Percentiles rank a stretch among this genome's conserved stretches.
phyloP scores from a whole-genome alignment of 2,113 vertebrate genomes.

The Riparia riparia region DNA sequence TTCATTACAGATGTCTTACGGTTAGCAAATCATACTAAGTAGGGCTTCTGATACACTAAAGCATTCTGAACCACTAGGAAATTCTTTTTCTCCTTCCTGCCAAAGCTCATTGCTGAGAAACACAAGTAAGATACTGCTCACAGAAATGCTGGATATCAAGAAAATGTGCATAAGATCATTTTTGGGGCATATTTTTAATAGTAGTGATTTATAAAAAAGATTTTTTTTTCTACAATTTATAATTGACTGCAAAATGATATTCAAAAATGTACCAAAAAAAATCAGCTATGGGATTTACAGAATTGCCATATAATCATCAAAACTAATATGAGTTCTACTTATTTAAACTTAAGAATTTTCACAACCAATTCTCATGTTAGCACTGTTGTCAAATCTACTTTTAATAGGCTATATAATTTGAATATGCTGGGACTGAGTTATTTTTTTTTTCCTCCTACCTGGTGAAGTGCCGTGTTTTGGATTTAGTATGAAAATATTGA shows the following conservation, averaged over 20 bases:
- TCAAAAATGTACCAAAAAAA: neutral
- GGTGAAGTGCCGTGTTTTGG: neutral
- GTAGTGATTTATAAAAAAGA: neutral
- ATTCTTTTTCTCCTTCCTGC: neutral
- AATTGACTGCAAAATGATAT: neutral
- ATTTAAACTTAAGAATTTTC: neutral
- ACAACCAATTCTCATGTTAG: neutral
- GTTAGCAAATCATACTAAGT: neutral
- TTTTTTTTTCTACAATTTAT: neutral
- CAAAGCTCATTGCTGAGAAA: neutral
- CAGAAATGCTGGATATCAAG: neutral
- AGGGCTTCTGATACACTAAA: neutral
- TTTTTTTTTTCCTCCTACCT: too few species aligned
- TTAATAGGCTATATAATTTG: neutral
- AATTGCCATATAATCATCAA: neutral
- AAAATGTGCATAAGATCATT: neutral
- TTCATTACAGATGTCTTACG: neutral
- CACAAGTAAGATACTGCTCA: neutral
- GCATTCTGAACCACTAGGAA: neutral
- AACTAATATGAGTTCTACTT: neutral
- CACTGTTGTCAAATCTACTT: neutral
- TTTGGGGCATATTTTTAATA: neutral
- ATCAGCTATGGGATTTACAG: fast-evolving
- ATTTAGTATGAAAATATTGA: neutral
- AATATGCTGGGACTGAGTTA: neutral